phyloP scores from a whole-genome alignment of 2,797 vertebrate species.

The Sebastolobus altivelis region DNA sequence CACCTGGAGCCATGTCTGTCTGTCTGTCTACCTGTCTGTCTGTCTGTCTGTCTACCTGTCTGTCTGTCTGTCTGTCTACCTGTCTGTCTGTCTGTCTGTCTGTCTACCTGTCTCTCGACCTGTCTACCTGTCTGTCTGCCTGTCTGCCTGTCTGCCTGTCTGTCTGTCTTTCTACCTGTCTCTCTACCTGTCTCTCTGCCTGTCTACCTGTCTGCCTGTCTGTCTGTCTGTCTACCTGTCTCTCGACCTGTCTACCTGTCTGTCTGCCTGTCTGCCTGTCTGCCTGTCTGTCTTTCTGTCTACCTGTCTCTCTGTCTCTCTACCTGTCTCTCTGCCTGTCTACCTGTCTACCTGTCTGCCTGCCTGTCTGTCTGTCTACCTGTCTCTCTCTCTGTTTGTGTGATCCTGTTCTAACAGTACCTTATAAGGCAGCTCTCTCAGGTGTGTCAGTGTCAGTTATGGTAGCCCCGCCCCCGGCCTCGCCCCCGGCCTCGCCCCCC shows the following conservation, averaged over 20 bases:
- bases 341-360: too few relatives aligned
- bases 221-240: too few relatives aligned
- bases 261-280: not conserved
- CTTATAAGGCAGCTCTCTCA: constrained; percentile 37
- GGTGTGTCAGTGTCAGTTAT: constrained; percentile 38
- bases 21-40: not conserved
- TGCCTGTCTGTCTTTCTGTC: not conserved
- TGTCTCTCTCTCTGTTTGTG: constrained; percentile 35
- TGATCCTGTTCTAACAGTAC: constrained; percentile 60
- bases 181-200: too few relatives aligned
- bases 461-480: constrained; percentile 32
- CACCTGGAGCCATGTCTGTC: constrained; percentile 17
- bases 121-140: fast-evolving
- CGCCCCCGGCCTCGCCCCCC: constrained; percentile 25
- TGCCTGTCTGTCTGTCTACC: too few relatives aligned
- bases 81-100: not conserved
- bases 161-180: too few relatives aligned
- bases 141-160: too few relatives aligned
- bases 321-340: too few relatives aligned
- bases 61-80: not conserved
- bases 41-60: not conserved
- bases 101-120: too few relatives aligned
- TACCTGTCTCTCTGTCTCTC: not conserved
- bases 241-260: too few relatives aligned
- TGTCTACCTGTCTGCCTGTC: too few relatives aligned